These are phyloP conservation scores for Gryon sp. DNA, from an alignment of 1,140 invertebrate genomes.

Conservation along the genomic window DNA sequence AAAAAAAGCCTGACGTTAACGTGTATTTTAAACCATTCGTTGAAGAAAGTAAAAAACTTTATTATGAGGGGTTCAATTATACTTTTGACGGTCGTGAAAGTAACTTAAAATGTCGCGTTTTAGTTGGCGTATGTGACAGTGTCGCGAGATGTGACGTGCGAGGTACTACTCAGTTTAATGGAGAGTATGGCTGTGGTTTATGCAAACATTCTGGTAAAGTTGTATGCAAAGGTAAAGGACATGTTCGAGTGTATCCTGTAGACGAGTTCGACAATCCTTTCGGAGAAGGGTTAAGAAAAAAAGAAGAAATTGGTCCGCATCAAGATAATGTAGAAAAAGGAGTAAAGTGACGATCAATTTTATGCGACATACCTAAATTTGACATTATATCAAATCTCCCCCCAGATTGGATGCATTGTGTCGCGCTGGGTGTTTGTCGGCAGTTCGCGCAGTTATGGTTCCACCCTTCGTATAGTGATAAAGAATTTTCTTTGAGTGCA, in stretches of 20 bases:
- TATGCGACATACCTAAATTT: too few relatives aligned
- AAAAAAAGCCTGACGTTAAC: too few relatives aligned
- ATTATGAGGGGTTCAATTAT: constrained; percentile 45
- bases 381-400: too few relatives aligned
- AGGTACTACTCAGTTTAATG: constrained; percentile 56
- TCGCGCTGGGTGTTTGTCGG: too few relatives aligned
- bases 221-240: constrained; percentile 28
- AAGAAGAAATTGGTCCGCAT: too few relatives aligned
- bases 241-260: constrained; percentile 42
- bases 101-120: constrained; percentile 36
- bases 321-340: too few relatives aligned
- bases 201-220: constrained; percentile 58
- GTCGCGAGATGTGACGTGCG: constrained; percentile 44
- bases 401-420: too few relatives aligned
- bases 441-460: too few relatives aligned
- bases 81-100: constrained; percentile 7
- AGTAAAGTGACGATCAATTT: too few relatives aligned
- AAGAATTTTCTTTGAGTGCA: too few relatives aligned
- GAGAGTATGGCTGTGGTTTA: constrained; percentile 61
- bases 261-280: constrained; percentile 22
- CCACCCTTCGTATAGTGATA: too few relatives aligned
- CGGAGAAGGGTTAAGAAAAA: constrained; percentile 39
- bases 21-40: too few relatives aligned
- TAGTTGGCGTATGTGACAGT: constrained; percentile 50
- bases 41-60: constrained; percentile 19